Evolutionary conservation across 1,140 invertebrate genomes (phyloP), one percentile per base, ranked within the genome.

Genomic region (Metaphire vulgaris): DNA sequence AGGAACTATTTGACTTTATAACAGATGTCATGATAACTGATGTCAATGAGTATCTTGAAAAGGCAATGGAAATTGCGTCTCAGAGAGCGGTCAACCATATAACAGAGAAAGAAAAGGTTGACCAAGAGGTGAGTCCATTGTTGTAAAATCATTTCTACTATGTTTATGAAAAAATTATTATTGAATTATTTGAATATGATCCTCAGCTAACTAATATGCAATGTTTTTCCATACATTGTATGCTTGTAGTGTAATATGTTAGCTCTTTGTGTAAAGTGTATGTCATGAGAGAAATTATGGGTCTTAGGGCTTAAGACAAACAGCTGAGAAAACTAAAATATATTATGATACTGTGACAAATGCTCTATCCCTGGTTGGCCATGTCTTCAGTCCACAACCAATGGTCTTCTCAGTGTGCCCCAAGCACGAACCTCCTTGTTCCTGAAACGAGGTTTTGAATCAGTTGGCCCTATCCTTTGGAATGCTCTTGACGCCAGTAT

Each of bases 1-100:
- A 94, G 81, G 91, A 94, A 81, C 86, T 99, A 68, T 99, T 99
- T 89, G 92, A 98, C 84, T 98, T 98, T 83, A 92, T 99, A 65
- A 97, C 94, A 1, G 95, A 97, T 88, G 89, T 92, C 34, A 92
- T 89, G 1, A 91, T 99, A 69, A 92, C 89, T 66, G 97, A 97
- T 86, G 91, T 84, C 64, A 89, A 92, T 76, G 89, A 92, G 86
- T 92, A 86, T 89, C 78, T 86, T 69, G 86, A 87, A 16, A 80
- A 83, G 41, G 79, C 82, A 15, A 86, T 88, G 82, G 80, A 82
- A 69, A 81, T 84, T 16, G 80, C 86, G 16, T 74, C 81, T 12
- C 41, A 56, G 41, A 6, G 41, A 56, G 21, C 41, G 6, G 21
- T 56, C 41, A 21, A 56, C 6, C 6, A 56, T 56, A 21, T 56